phyloP scores from a whole-genome alignment of 2,113 vertebrate genomes.

The Myocastor coypus region DNA sequence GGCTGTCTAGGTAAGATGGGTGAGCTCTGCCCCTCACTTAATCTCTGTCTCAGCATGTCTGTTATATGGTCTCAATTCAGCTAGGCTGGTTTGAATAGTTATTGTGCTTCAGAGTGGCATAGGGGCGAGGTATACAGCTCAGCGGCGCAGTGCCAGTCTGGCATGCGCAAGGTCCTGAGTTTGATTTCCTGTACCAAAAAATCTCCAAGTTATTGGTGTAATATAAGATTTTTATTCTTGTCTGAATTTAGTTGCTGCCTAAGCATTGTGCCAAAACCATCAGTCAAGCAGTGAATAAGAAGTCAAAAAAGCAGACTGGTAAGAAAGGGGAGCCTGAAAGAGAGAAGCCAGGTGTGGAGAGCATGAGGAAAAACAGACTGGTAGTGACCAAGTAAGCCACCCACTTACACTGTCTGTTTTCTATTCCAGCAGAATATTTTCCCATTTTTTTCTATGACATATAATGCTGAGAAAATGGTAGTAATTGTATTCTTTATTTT shows the following conservation, averaged over 20 bases:
- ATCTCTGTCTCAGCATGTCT: not conserved
- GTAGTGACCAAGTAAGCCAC: constrained; percentile 97
- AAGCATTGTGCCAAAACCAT: constrained; percentile 99
- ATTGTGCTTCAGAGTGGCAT: not conserved
- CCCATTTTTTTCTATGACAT: not conserved
- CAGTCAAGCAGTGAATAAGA: constrained; percentile 99
- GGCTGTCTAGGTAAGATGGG: not conserved
- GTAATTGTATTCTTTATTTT: constrained; percentile 41
- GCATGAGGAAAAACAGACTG: constrained; percentile 99
- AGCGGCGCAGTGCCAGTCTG: too few species aligned
- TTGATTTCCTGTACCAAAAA: too few species aligned
- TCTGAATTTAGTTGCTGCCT: constrained; percentile 92
- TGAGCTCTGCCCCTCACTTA: not conserved
- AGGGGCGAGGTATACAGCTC: too few species aligned
- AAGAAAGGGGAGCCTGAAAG: constrained; percentile 99
- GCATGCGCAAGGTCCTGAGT: too few species aligned
- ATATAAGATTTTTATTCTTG: constrained; percentile 34
- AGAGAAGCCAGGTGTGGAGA: constrained; percentile 98
- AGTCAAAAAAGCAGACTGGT: constrained; percentile 98
- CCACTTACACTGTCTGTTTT: constrained; percentile 7
- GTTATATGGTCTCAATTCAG: not conserved
- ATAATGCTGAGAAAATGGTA: constrained; percentile 25
- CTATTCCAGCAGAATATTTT: not conserved
- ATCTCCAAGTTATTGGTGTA: not conserved
- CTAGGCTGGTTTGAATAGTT: not conserved